phyloP scores from a whole-genome alignment of 64 coral and sea anemone species.

The Montipora capricornis region DNA sequence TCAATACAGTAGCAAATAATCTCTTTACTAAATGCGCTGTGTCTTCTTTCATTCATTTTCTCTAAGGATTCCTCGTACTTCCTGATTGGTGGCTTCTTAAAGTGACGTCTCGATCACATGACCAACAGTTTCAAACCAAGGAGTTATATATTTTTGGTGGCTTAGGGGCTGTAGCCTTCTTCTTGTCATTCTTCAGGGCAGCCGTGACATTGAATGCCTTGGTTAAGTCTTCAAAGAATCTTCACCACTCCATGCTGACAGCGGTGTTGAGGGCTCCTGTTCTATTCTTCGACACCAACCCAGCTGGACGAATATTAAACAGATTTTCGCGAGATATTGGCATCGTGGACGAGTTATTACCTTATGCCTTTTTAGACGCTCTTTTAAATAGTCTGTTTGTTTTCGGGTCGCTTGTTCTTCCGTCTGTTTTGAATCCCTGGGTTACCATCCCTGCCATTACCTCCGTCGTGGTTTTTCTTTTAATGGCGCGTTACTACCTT shows the following conservation, averaged over 20 bases:
- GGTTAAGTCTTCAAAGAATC: constrained; percentile 4
- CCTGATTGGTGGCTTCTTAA: too few species aligned
- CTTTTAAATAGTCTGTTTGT: constrained; percentile 35
- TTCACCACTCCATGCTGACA: constrained; percentile 45
- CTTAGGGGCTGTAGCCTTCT: constrained; percentile 9
- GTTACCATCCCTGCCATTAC: neutral
- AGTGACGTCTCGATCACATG: neutral
- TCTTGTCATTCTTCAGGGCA: constrained; percentile 47
- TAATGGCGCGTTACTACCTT: constrained; percentile 45
- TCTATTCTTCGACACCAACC: neutral
- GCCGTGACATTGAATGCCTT: neutral
- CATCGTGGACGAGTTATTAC: constrained; percentile 41
- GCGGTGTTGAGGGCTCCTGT: constrained; percentile 46
- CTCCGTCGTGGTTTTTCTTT: constrained; percentile 22
- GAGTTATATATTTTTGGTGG: constrained; percentile 40
- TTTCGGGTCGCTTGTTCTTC: constrained; percentile 34
- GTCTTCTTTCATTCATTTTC: neutral
- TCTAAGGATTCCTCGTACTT: neutral
- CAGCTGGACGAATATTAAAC: too few species aligned
- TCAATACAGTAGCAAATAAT: too few species aligned
- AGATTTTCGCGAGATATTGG: too few species aligned
- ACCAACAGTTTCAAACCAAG: neutral
- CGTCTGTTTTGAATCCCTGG: neutral
- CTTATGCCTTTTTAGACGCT: constrained; percentile 44
- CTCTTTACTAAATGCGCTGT: too few species aligned